phyloP scores from a whole-genome alignment of 2,113 vertebrate species.

The Melanocharis versteri region DNA sequence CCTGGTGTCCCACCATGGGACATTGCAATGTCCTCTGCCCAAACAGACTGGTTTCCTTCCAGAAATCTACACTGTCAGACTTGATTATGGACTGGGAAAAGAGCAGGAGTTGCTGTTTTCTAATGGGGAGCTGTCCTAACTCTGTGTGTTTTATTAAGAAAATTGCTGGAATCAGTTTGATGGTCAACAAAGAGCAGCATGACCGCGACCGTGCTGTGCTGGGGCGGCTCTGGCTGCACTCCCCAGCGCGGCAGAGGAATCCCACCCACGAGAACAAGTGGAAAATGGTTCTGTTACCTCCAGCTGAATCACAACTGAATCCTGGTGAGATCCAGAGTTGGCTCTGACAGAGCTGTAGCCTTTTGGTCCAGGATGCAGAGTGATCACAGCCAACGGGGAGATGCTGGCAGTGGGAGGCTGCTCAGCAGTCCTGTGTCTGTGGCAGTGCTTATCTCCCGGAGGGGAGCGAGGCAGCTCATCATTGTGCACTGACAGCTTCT shows the following conservation, averaged over 20 bases:
- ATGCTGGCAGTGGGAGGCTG: not conserved
- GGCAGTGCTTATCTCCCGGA: not conserved
- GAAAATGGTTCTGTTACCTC: not conserved
- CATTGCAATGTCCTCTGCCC: not conserved
- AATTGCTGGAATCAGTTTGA: not conserved
- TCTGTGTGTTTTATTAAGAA: not conserved
- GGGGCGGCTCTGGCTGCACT: not conserved
- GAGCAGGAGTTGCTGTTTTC: not conserved
- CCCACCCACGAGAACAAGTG: fast-evolving
- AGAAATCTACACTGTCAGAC: not conserved
- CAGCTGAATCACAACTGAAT: fast-evolving
- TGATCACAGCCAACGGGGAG: not conserved
- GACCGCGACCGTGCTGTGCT: fast-evolving
- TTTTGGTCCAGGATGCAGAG: not conserved
- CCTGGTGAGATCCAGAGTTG: not conserved
- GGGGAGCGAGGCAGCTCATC: not conserved
- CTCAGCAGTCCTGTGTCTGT: not conserved
- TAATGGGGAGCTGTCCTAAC: not conserved
- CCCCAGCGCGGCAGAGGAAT: fast-evolving
- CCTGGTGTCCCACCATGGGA: fast-evolving
- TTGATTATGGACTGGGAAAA: not conserved
- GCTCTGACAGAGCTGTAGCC: not conserved
- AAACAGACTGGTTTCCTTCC: not conserved
- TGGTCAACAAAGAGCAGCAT: not conserved
- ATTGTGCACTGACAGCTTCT: not conserved